Evolutionary conservation across 2,113 vertebrate species (phyloP), one percentile per base, ranked within the genome.

Genomic region (Spilogale gracilis): DNA sequence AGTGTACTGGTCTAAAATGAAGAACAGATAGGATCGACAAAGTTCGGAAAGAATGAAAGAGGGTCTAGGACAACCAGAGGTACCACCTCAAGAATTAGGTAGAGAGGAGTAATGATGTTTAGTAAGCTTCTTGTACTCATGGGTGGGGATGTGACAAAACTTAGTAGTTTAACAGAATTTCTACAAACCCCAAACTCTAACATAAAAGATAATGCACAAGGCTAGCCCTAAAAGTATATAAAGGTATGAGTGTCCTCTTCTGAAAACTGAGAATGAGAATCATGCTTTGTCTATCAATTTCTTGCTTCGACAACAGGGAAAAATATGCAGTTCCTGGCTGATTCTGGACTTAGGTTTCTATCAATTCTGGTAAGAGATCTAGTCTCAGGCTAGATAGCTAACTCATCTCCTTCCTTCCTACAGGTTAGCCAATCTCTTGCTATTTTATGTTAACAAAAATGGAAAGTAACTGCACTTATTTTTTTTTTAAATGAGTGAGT

Each of bases 291-390:
- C 38, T 74, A 69, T 3, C 0, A 79, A 92, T 32, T 11, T 8
- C 14, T 86, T 94, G 52, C 6, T 96, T 13, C 71, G 38, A 60
- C 54, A 73, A 74, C 54, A 32, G 48, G 48, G 25, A 50, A 88
- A 69, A 85, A 20, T 3, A 8, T 78, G 25, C 2, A 93, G 9
- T 93, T 85, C 3, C 78, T 85, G 13, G 8, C 38, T 86, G 20
- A 92, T 88, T 93, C 21, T 80, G 30, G 14, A 67, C 78, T 79
- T 93, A 67, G 54, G 12, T 93, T 96, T 67, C 58, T 27, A 79
- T 89, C 8, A 89, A 9, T 67, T 78, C 43, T 92, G 18, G 48
- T 12, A 83, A 4, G 5, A 11, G 5, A 90, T 61, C 13, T 89
- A 73, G 65, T 95, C 16, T 56, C 56, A 76, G 3, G 8, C 3